These are phyloP conservation scores for Virgularia gustaviana DNA, from an alignment of 92 coral and sea anemone genomes.

Conservation along the genomic window DNA sequence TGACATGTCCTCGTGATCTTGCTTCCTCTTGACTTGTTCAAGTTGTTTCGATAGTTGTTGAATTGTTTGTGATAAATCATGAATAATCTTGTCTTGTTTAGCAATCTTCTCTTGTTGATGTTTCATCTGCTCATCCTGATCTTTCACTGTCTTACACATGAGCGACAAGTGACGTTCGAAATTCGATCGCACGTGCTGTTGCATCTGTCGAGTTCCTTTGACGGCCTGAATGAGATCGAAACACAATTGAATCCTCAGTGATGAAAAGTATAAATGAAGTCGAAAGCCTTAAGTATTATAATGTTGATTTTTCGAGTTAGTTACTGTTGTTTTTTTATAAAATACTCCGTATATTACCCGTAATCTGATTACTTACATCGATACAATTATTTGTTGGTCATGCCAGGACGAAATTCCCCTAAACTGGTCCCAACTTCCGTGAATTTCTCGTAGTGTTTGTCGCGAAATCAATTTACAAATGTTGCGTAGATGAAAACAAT, in stretches of 20 bases:
- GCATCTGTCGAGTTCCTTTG: slow-evolving; percentile 53
- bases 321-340: too few relatives aligned
- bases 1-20: slow-evolving; percentile 59
- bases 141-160: slow-evolving; percentile 71
- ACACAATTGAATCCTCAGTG: background rate
- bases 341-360: too few relatives aligned
- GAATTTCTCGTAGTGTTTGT: too few relatives aligned
- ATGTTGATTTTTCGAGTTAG: too few relatives aligned
- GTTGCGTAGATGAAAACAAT: too few relatives aligned
- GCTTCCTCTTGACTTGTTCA: slow-evolving; percentile 59
- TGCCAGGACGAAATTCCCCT: too few relatives aligned
- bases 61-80: slow-evolving; percentile 64
- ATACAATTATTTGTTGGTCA: too few relatives aligned
- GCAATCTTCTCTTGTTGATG: slow-evolving; percentile 64
- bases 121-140: slow-evolving; percentile 72
- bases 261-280: background rate
- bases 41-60: slow-evolving; percentile 62
- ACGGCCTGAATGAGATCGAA: slow-evolving; percentile 48
- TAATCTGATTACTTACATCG: too few relatives aligned
- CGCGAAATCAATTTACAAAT: too few relatives aligned
- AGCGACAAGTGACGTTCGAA: slow-evolving; percentile 68
- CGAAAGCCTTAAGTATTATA: background rate
- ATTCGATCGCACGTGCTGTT: slow-evolving; percentile 64
- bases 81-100: slow-evolving; percentile 67
- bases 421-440: too few relatives aligned